phyloP scores from a whole-genome alignment of 1,140 invertebrate genomes.

The Cydia pomonella region DNA sequence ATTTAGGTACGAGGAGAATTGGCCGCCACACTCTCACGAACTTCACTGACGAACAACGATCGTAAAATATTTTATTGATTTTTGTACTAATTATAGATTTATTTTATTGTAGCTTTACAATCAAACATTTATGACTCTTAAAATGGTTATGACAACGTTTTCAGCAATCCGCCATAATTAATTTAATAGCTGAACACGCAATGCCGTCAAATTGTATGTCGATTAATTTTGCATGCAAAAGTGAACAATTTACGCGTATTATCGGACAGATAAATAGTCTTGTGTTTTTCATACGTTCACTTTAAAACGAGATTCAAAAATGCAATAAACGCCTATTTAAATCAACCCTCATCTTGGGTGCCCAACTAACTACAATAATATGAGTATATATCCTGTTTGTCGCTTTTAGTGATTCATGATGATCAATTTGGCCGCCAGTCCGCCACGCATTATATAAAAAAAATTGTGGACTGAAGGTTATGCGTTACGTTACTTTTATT shows the following conservation, averaged over 20 bases:
- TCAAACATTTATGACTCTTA: constrained; percentile 26
- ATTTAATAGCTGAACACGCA: constrained; percentile 30
- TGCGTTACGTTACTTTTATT: no score
- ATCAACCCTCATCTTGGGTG: not conserved
- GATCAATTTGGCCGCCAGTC: no score
- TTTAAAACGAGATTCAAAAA: not conserved
- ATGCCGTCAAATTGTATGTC: constrained; percentile 19
- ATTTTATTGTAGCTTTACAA: constrained; percentile 20
- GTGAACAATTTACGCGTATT: constrained; percentile 13
- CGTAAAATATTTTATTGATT: constrained; percentile 21
- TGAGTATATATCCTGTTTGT: not conserved
- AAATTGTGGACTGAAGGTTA: no score
- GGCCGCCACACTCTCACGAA: not conserved
- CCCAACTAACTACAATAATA: not conserved
- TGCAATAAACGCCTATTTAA: not conserved
- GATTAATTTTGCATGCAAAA: constrained; percentile 31
- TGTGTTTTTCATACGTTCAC: not conserved
- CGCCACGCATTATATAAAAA: no score
- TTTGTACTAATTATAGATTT: constrained; percentile 19
- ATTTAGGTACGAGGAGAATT: not conserved
- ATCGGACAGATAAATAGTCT: constrained; percentile 21
- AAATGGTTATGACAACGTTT: constrained; percentile 29
- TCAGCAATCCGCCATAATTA: constrained; percentile 31
- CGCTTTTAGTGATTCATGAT: not conserved
- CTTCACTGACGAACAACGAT: not conserved